phyloP scores from a whole-genome alignment of 2,113 vertebrate genomes.

The Nesoenas mayeri region DNA sequence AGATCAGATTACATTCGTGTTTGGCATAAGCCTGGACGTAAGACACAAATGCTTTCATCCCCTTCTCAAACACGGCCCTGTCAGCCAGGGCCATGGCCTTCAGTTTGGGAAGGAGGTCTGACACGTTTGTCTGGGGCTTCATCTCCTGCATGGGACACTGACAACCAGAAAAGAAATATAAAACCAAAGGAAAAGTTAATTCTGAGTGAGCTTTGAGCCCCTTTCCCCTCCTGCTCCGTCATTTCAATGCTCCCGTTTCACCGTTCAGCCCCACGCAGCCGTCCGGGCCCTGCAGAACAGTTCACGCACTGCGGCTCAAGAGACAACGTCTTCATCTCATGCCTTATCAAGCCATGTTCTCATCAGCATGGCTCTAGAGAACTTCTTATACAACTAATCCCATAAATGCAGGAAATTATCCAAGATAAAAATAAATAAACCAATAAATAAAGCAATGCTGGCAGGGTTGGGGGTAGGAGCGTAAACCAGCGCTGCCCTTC shows the following conservation, averaged over 20 bases:
- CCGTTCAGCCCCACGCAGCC: background rate
- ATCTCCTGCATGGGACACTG: constrained; percentile 92
- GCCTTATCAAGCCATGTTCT: background rate
- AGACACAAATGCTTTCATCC: constrained; percentile 93
- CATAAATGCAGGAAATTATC: background rate
- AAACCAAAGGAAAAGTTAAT: background rate
- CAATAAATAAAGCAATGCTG: background rate
- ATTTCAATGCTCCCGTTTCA: background rate
- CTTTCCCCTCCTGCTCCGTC: too few species aligned
- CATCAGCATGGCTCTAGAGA: background rate
- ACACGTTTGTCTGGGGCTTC: constrained; percentile 68
- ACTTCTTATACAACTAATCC: background rate
- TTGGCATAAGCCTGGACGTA: constrained; percentile 91
- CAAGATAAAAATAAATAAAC: background rate
- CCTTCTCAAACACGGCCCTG: constrained; percentile 89
- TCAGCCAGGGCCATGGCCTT: constrained; percentile 83
- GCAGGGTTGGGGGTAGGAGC: too few species aligned
- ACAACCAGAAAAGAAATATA: background rate
- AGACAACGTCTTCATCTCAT: background rate
- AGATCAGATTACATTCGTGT: constrained; percentile 94
- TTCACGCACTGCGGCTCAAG: background rate
- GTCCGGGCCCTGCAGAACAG: background rate
- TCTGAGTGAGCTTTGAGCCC: background rate
- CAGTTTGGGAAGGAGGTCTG: constrained; percentile 87
- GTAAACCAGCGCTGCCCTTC: background rate